phyloP scores from a whole-genome alignment of 2,888 invertebrate species.

The Acrocera orbiculus region DNA sequence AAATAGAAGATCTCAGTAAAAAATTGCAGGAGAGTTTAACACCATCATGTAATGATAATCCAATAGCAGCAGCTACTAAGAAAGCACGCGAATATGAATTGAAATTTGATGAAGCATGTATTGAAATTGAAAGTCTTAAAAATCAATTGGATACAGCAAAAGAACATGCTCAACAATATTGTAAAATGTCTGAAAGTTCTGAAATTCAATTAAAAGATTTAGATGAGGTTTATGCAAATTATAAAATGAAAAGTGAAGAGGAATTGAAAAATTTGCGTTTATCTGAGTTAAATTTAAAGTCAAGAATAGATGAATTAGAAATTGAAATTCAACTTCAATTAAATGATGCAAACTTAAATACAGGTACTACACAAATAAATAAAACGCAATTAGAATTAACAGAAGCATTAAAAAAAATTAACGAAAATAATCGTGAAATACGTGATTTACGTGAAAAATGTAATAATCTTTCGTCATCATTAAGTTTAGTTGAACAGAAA shows the following conservation, averaged over 20 bases:
- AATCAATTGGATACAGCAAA: slow-evolving; percentile 54
- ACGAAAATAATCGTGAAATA: slow-evolving; percentile 42
- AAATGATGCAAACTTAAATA: slow-evolving; percentile 40
- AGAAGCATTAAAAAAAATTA: slow-evolving; percentile 37
- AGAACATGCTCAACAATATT: slow-evolving; percentile 69
- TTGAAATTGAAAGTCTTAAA: slow-evolving; percentile 47
- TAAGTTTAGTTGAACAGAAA: slow-evolving; percentile 56
- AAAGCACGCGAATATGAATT: slow-evolving; percentile 53
- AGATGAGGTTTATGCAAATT: slow-evolving; percentile 38
- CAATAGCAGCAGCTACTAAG: slow-evolving; percentile 42
- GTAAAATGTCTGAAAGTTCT: slow-evolving; percentile 62
- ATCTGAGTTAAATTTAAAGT: slow-evolving; percentile 35
- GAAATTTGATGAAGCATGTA: slow-evolving; percentile 41
- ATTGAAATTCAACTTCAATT: slow-evolving; percentile 51
- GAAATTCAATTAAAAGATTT: slow-evolving; percentile 58
- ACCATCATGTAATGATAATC: slow-evolving; percentile 37
- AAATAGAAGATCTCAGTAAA: slow-evolving; percentile 50
- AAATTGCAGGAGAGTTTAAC: slow-evolving; percentile 47
- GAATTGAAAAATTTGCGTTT: slow-evolving; percentile 34
- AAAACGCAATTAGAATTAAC: slow-evolving; percentile 45
- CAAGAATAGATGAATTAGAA: slow-evolving; percentile 46
- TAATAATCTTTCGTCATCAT: slow-evolving; percentile 40
- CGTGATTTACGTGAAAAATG: slow-evolving; percentile 44
- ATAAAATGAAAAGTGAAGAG: slow-evolving; percentile 40
- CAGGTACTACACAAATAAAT: slow-evolving; percentile 38